Evolutionary conservation across 2,888 invertebrate genomes (phyloP).

Genomic region (Nomada ferruginata): DNA sequence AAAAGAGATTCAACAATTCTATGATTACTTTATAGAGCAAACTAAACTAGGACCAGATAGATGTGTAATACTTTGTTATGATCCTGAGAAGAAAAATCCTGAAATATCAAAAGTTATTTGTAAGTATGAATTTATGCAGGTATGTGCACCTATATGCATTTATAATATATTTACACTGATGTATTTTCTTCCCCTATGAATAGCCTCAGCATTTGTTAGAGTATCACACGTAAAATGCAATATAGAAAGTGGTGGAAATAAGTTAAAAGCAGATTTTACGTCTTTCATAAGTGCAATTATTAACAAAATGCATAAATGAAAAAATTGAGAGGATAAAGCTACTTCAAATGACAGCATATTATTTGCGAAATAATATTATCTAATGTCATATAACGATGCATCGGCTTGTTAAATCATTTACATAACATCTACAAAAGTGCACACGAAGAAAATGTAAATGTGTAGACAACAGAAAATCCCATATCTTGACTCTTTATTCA

Average conservation of each 20-base stretch:
- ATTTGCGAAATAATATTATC: constrained; percentile 48
- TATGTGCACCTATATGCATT: background rate
- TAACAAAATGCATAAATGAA: constrained; percentile 74
- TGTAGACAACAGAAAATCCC: too few species aligned
- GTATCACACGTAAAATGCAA: constrained; percentile 87
- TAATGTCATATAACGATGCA: too few species aligned
- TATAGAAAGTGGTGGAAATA: constrained; percentile 86
- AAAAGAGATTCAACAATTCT: constrained; percentile 87
- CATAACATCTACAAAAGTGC: too few species aligned
- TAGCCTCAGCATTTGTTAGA: constrained; percentile 87
- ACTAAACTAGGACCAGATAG: constrained; percentile 88
- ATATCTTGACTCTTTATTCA: too few species aligned
- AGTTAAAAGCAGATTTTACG: constrained; percentile 86
- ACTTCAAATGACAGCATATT: constrained; percentile 69
- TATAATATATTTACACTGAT: constrained; percentile 27
- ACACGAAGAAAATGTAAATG: too few species aligned
- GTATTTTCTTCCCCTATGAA: constrained; percentile 62
- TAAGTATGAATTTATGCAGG: constrained; percentile 80
- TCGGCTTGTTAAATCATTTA: too few species aligned
- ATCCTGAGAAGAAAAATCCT: constrained; percentile 85
- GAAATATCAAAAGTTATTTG: constrained; percentile 85
- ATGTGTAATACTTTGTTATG: constrained; percentile 88
- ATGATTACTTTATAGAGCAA: constrained; percentile 89
- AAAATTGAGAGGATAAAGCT: constrained; percentile 71
- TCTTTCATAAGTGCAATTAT: constrained; percentile 77